Base-by-base conservation (phyloP, 2,888 invertebrate species). In the Tenthredo amoena region DNA sequence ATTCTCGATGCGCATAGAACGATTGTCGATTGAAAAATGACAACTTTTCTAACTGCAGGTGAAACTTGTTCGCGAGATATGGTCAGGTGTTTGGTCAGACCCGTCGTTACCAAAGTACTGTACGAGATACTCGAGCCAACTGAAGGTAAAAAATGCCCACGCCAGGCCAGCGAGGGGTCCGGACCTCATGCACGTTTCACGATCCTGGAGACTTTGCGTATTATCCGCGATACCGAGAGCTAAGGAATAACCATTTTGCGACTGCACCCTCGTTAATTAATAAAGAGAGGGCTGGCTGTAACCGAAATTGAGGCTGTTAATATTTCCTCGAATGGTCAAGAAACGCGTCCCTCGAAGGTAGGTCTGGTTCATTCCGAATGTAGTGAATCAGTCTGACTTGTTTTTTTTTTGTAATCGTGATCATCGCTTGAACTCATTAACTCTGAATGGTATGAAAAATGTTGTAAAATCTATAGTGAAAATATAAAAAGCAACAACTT, bases 131-230 rank as follows among this genome's bases (percentile, higher is more conserved):
- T 90, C 62, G 81, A 58, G 81, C 62, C 26, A 62, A 62, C 81
- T 81, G 81, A 87, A 85, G 84, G 87, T 88, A 90, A 91, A 91
- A 89, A 90, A 90, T 89, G 86, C 86, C 87, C 88, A 90, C 87
- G 90, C 88, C 89, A 88, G 90, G 87, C 87, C 90, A 91, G 90
- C 91, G 90, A 90, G 90, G 88, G 90, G 91, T 90, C 91, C 65
- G 87, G 87, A 86, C 88, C 82, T 90, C 87, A 88, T 89, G 90
- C 89, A 88, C 89, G 90, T 88, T 89, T 89, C 88, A 88, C 87
- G 88, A 90, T 89, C 89, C 87, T 88, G 89, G 89, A 89, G 88
- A 90, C 89, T 89, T 89, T 65, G 88, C 86, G 87, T 87, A 77
- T 65, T 86, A 87, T 86, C 87, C 87, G 87, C 74, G 86, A 85